Evolutionary conservation across 1,140 invertebrate species (phyloP), one percentile per base, ranked within the genome.

Genomic region (Chironomus striatipennis): DNA sequence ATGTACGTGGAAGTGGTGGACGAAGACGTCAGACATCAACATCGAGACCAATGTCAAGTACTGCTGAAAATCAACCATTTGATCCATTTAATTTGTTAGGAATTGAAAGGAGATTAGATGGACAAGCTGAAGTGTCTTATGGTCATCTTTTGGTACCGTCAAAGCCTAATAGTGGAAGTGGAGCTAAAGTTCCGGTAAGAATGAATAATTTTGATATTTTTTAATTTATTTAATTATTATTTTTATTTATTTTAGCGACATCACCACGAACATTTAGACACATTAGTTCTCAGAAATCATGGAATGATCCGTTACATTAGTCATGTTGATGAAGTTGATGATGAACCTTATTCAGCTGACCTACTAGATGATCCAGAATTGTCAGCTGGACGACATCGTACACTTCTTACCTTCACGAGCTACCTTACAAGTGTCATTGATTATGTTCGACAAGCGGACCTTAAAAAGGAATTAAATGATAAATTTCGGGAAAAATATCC

Each of bases 401-500:
- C 95, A 9, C 83, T 97, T 12, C 84, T 98, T n/a, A 96, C 94
- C 2, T 98, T 98, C 81, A 92, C 94, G 1, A 96, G 95, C 0
- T 98, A 98, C 79, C 93, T 97, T 89, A 95, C 93, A 10, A 98
- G 96, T 2, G 93, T 98, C 18, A 98, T 98, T 78, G 95, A 98
- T 83, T 98, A 98, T 82, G 95, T 97, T 1, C 91, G 94, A 79
- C 95, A 96, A 24, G 93, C 94, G n/a, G 96, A 98, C 83, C 84
- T 99, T 74, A 98, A 98, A 81, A 97, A 96, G 83, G 97, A 98
- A 85, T 85, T 98, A 0, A 99, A 99, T 84, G 96, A 98, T 79
- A 98, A 98, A 84, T 99, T 99, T 80, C 88, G 89, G 78, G 94
- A 96, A 79, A 95, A 95, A 80, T 98, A 98, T 85, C 97, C 97